These are phyloP conservation scores for Actinemys pallida DNA, from an alignment of 2,113 vertebrate genomes.

Conservation along the genomic window DNA sequence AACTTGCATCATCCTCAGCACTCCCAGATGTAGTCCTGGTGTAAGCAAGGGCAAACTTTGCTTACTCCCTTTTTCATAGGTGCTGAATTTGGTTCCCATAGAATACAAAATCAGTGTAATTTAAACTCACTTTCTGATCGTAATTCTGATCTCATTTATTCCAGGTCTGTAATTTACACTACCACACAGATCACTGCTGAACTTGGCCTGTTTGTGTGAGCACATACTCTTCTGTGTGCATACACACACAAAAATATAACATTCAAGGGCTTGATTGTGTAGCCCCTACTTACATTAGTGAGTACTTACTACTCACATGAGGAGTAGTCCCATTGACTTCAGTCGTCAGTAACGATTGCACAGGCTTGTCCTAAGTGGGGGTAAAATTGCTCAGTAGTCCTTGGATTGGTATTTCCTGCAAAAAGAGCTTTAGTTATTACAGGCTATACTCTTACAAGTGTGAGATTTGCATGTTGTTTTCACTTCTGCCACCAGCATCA, in stretches of 20 bases:
- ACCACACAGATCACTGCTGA: background rate
- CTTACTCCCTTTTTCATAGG: background rate
- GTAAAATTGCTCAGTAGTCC: conserved; percentile 5
- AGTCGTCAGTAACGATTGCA: background rate
- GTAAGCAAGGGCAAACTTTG: background rate
- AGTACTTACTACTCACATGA: conserved; percentile 45
- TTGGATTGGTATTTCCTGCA: background rate
- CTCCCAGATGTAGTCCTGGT: background rate
- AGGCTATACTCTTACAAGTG: background rate
- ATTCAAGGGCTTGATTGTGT: conserved; percentile 21
- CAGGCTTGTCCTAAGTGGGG: background rate
- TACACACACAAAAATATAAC: background rate
- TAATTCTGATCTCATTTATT: background rate
- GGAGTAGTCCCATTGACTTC: background rate
- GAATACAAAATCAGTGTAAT: background rate
- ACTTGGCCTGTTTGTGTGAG: background rate
- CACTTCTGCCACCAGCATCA: background rate
- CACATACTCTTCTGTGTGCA: background rate
- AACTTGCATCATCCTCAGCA: background rate
- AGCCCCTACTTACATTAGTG: conserved; percentile 42
- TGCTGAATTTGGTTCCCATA: background rate
- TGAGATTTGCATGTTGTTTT: background rate
- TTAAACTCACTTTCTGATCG: background rate
- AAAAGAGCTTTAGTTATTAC: background rate
- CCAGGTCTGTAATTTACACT: background rate